Base-by-base conservation (phyloP, 2,888 invertebrate genomes). In the Pecten maximus region DNA sequence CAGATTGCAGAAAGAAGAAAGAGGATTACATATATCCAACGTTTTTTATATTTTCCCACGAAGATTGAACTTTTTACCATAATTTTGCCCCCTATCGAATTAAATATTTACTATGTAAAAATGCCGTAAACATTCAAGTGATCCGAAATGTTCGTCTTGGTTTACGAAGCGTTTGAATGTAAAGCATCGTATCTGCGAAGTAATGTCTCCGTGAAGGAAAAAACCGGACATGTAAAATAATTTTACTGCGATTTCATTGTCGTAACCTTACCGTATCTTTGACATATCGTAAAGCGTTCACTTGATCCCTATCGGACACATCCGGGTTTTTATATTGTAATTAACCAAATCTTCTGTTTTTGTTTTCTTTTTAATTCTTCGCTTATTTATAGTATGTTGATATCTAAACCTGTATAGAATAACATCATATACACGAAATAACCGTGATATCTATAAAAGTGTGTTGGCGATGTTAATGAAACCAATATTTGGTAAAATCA, bases 21-120 rank as follows among this genome's bases (percentile, higher is more conserved):
- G 74, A 74, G 74, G 74, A 74, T 74, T 74, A 35, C 35, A 74
- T 35, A 15, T 28, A 74, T 74, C 74, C 35, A 10, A 28, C 74
- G 35, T 74, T 74, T 74, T 74, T 74, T 74, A 28, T 74, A 74
- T 74, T 74, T 74, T 74, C 74, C 74, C 74, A 74, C 74, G 74
- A 74, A 74, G 74, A 74, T 74, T 74, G 74, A 74, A 74, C 74
- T 35, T 28, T 54, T 74, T 28, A 0, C 74, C 28, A 28, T 74
- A 74, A 35, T 74, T 74, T 74, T 28, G 35, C 35, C 74, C 74
- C 74, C 35, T 74, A 74, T 74, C 74, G 74, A 35, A 74, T 74
- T 28, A 35, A 35, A 74, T 35, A 74, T 74, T 35, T 74, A 74
- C 35, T 35, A 23, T 74, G 74, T 74, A 74, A 74, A 35, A 35